Percentiles rank a stretch among this genome's conserved stretches.
Evolutionary conservation across 1,140 invertebrate species (phyloP).

Genomic region (Polypedilum pembai): DNA sequence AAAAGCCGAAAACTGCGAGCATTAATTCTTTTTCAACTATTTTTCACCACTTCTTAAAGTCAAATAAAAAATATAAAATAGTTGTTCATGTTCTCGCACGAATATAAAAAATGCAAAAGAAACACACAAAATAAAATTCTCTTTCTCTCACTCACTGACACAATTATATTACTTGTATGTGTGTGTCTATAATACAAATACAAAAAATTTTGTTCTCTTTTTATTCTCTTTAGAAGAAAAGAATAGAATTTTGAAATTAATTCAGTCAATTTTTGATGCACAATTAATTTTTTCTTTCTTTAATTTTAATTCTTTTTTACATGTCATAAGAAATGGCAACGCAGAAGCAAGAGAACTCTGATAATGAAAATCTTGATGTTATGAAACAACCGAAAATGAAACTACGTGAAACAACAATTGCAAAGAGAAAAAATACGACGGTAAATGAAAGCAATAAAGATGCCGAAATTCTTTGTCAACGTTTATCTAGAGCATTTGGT

Average conservation of each 20-base stretch:
- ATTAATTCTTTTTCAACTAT: neutral
- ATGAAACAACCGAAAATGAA: constrained; percentile 1
- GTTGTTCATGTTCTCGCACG: constrained; percentile 18
- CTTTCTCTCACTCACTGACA: neutral
- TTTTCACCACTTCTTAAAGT: constrained; percentile 24
- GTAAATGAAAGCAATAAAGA: neutral
- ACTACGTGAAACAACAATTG: neutral
- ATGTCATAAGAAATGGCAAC: neutral
- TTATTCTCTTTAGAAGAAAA: neutral
- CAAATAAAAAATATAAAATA: constrained; percentile 23
- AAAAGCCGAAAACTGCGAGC: neutral
- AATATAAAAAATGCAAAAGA: constrained; percentile 27
- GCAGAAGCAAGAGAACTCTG: neutral
- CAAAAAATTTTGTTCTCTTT: neutral
- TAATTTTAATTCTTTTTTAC: neutral
- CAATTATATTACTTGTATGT: too few relatives aligned
- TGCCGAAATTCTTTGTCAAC: neutral
- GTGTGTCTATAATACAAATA: too few relatives aligned
- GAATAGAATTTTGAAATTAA: too few relatives aligned
- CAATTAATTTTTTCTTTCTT: neutral
- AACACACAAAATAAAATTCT: constrained; percentile 10
- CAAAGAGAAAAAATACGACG: neutral
- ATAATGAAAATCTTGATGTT: neutral
- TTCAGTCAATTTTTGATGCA: too few relatives aligned
- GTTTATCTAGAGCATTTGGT: neutral